Conservation (phyloP, 2,888 invertebrate genomes). For the Mylabris sibirica region DNA sequence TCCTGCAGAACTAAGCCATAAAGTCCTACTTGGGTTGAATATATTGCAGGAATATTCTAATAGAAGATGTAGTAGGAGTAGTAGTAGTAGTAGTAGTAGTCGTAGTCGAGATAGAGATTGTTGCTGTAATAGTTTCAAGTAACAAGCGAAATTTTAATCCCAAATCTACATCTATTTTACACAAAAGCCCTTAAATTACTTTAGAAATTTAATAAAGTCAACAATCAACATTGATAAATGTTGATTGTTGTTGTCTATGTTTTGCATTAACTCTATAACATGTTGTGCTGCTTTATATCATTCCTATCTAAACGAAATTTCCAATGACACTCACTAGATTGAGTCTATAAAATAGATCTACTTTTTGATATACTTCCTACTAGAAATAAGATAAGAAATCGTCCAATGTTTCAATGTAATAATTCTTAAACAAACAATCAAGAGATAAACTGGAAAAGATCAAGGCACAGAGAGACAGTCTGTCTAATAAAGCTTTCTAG, state of each 20-base stretch:
- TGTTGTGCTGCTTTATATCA: background rate
- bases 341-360: constrained; percentile 4
- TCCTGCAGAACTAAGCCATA: constrained; percentile 11
- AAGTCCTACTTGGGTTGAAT: constrained; percentile 8
- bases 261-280: background rate
- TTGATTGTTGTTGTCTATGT: background rate
- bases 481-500: constrained; percentile 11
- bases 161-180: constrained; percentile 5
- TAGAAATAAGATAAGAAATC: constrained; percentile 1
- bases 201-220: constrained; percentile 1
- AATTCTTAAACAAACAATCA: constrained; percentile 16
- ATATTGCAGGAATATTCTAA: constrained; percentile 9
- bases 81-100: no score
- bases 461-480: background rate
- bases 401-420: constrained; percentile 8
- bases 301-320: background rate
- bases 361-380: background rate
- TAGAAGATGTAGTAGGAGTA: background rate
- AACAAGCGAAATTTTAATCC: background rate
- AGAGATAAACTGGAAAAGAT: constrained; percentile 14
- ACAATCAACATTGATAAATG: constrained; percentile 3
- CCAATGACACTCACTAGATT: constrained; percentile 6
- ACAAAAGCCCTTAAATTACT: background rate
- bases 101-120: background rate
- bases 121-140: background rate